These are phyloP conservation scores for Epizoanthus ramosus DNA, from an alignment of 92 coral and sea anemone genomes.

Conservation along the genomic window DNA sequence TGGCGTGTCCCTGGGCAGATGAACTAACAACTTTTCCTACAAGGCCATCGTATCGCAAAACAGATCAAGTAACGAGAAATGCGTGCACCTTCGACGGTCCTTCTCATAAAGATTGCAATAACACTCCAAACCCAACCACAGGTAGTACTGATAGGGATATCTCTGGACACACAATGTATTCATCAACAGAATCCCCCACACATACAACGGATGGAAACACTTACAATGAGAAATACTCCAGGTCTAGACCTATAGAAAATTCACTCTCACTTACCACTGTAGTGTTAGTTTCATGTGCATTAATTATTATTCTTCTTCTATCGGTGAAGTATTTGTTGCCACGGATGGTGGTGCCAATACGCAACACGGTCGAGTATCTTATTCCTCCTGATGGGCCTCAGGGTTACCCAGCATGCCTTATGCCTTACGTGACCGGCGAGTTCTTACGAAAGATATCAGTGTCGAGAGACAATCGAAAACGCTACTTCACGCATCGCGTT, in stretches of 20 bases:
- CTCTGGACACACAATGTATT: background rate
- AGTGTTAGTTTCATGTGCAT: conserved; percentile 66
- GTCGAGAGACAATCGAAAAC: conserved; percentile 11
- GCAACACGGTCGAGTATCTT: conserved; percentile 85
- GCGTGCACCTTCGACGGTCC: background rate
- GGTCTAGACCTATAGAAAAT: background rate
- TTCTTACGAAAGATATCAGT: conserved; percentile 14
- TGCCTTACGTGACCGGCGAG: conserved; percentile 68
- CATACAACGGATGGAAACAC: background rate
- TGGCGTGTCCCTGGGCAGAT: conserved; percentile 44
- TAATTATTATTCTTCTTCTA: conserved; percentile 62
- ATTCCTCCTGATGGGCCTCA: conserved; percentile 69
- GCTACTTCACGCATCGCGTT: conserved; percentile 56
- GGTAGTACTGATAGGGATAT: background rate
- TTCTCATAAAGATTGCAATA: background rate
- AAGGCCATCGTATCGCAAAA: background rate
- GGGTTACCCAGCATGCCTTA: conserved; percentile 75
- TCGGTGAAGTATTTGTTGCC: conserved; percentile 71
- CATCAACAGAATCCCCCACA: background rate
- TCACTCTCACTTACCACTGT: conserved; percentile 59
- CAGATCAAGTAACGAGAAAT: background rate
- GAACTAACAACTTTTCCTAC: conserved; percentile 52
- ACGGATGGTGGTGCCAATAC: conserved; percentile 62
- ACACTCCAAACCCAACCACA: conserved; percentile 5
- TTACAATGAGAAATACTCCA: no score